Evolutionary conservation across 2,888 invertebrate species (phyloP).

Genomic region (Philonicus albiceps): DNA sequence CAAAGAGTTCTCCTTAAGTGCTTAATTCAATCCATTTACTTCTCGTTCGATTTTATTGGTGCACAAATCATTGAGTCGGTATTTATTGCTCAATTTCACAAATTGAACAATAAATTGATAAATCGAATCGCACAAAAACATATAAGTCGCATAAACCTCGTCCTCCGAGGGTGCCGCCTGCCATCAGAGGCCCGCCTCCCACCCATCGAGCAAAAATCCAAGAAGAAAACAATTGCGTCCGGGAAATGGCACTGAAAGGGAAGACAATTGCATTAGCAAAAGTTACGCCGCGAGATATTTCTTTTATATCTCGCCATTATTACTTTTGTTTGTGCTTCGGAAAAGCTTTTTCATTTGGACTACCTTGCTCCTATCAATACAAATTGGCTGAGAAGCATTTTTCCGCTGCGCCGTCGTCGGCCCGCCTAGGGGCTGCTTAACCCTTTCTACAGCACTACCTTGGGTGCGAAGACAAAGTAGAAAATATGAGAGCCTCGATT

Average conservation of each 20-base stretch:
- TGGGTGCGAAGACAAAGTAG: constrained; percentile 23
- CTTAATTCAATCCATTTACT: not conserved
- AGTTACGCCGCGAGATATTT: constrained; percentile 38
- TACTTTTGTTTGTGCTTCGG: constrained; percentile 24
- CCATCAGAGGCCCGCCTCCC: not conserved
- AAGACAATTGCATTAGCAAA: constrained; percentile 47
- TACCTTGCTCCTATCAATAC: constrained; percentile 28
- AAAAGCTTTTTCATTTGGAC: constrained; percentile 5
- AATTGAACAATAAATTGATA: constrained; percentile 42
- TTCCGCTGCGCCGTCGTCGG: not conserved
- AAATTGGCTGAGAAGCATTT: constrained; percentile 42
- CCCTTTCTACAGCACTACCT: not conserved
- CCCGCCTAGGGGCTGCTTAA: not conserved
- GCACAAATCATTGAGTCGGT: not conserved
- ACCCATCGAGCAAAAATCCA: not conserved
- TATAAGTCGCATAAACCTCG: constrained; percentile 21
- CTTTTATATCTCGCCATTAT: constrained; percentile 31
- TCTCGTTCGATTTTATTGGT: not conserved
- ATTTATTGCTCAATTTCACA: constrained; percentile 43
- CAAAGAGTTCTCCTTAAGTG: not conserved
- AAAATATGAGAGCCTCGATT: constrained; percentile 43
- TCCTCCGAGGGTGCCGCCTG: not conserved
- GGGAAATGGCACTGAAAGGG: not conserved
- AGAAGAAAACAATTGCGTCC: constrained; percentile 34
- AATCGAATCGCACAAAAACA: constrained; percentile 40